Evolutionary conservation across 2,113 vertebrate species (phyloP).

Genomic region (Cranoglanis bouderius): DNA sequence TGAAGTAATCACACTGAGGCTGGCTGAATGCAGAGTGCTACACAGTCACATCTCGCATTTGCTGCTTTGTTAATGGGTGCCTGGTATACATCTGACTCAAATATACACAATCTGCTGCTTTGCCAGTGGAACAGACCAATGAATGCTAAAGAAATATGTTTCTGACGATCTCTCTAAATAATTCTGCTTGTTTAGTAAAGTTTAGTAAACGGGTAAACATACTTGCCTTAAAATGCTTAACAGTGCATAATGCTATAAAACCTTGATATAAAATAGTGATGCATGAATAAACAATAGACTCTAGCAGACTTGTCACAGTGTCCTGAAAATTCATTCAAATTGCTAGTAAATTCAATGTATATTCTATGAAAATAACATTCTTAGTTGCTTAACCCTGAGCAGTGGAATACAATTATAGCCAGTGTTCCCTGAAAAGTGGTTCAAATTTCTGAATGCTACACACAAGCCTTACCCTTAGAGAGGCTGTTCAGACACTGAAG

Average conservation of each 20-base stretch:
- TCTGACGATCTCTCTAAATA: neutral
- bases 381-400: constrained; percentile 13
- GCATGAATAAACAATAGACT: neutral
- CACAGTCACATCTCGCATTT: constrained; percentile 18
- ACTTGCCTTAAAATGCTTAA: neutral
- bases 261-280: neutral
- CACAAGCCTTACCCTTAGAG: neutral
- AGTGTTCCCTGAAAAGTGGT: neutral
- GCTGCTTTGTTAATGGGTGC: constrained; percentile 17
- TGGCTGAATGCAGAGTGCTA: constrained; percentile 13
- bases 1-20: constrained; percentile 13
- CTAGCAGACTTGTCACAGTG: neutral
- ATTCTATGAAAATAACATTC: neutral
- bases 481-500: neutral
- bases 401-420: neutral
- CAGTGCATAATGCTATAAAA: neutral
- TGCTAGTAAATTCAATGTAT: neutral
- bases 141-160: neutral
- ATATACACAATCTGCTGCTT: constrained; percentile 2
- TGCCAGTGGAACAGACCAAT: neutral
- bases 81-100: constrained; percentile 14
- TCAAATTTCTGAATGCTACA: neutral
- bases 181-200: neutral
- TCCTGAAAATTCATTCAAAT: neutral
- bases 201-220: neutral